Evolutionary conservation across 2,113 vertebrate species (phyloP).

Genomic region (Leptobrachium leishanense): DNA sequence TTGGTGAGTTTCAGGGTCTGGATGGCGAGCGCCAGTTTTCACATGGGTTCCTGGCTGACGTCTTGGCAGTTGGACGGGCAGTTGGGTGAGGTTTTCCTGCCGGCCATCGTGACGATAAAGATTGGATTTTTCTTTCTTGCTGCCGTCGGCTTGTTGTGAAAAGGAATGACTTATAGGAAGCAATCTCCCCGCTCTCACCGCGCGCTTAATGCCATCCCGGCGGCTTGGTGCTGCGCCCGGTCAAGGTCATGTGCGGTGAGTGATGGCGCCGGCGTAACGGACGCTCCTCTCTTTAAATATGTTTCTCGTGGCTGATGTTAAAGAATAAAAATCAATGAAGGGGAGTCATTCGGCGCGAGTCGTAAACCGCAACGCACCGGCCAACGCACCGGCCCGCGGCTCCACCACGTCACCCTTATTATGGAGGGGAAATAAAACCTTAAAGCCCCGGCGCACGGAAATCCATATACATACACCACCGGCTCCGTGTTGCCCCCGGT

Average conservation of each 20-base stretch:
- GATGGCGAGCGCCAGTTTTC: too few relatives aligned
- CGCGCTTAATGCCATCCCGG: conserved; percentile 16
- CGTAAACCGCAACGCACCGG: too few relatives aligned
- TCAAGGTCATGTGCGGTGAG: conserved; percentile 20
- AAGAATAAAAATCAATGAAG: conserved; percentile 22
- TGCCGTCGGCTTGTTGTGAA: conserved; percentile 26
- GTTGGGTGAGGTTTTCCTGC: too few relatives aligned
- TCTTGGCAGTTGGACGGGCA: too few relatives aligned
- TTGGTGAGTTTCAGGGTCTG: too few relatives aligned
- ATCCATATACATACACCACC: too few relatives aligned
- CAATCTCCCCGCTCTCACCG: background rate
- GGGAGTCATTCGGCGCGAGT: background rate
- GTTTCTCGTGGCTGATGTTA: conserved; percentile 11
- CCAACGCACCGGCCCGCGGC: too few relatives aligned
- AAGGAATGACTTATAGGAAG: conserved; percentile 18
- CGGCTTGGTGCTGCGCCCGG: background rate
- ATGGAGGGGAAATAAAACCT: too few relatives aligned
- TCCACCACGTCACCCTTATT: too few relatives aligned
- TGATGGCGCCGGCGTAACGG: conserved; percentile 14
- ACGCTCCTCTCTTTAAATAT: conserved; percentile 9
- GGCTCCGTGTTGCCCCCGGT: too few relatives aligned
- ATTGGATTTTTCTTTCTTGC: conserved; percentile 12
- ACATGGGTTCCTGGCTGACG: too few relatives aligned
- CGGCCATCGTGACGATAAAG: background rate
- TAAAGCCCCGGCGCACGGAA: too few relatives aligned